Evolutionary conservation across 92 coral and sea anemone genomes (phyloP), one percentile per base, ranked within the genome.

Genomic region (Heliopora coerulea): DNA sequence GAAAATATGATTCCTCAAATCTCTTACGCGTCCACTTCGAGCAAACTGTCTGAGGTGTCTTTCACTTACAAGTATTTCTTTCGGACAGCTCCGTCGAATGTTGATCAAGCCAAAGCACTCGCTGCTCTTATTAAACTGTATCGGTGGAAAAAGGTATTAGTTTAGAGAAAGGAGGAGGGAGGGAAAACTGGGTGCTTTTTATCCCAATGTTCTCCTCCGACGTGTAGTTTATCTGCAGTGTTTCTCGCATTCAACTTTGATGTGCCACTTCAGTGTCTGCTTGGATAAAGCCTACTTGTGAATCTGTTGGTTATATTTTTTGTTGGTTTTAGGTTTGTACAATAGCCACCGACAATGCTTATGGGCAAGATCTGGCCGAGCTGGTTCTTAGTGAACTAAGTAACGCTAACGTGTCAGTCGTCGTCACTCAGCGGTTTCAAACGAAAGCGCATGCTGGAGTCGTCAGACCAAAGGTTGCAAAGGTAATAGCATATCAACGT

Each of bases 11-110:
- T 95, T 35, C 99, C 99, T 13, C 99, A 90, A 23, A 77, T 95
- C 29, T 95, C 99, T 5, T 95, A 87, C 50, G 99, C 93, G 19
- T 95, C 99, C n/a, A 90, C 99, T 1, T 88, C 99, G 19, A 68
- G 96, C 39, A 69, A 83, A 54, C 89, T 95, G 33, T 90, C 99
- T 13, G 99, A 95, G 69, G 91, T 90, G 49, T 84, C 91, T n/a
- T 70, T 63, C 0, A 85, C 82, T 56, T 95, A 82, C 87, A 90
- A 84, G 56, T 95, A 95, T 72, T 86, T 95, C 80, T 83, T 89
- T 65, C 89, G 99, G 30, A 95, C 99, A 0, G 77, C 91, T 50
- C 88, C 99, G 30, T 87, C 99, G 6, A 90, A 95, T 49, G 86
- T 82, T 31, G 91, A 95, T 31, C 99, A 95, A 59, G 96, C 99